A percentile compares a stretch with the other conserved stretches of the same genome.
phyloP scores from a whole-genome alignment of 2,797 vertebrate genomes.

The Taeniopygia guttata region DNA sequence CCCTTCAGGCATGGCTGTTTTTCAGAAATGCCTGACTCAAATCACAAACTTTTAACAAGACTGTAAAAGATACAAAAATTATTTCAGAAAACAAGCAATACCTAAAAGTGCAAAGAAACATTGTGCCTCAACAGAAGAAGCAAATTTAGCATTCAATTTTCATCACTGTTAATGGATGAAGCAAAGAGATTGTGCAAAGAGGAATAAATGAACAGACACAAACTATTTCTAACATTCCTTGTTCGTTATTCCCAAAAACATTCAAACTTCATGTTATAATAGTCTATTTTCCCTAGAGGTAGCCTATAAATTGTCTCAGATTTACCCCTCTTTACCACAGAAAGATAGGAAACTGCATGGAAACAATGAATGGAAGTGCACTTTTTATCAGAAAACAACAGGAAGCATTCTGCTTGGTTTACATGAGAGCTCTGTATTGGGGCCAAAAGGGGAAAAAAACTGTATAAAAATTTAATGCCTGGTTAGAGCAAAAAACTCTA shows the following conservation, averaged over 20 bases:
- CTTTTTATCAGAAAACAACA: constrained; percentile 71
- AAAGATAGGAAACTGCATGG: constrained; percentile 70
- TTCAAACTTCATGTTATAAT: constrained; percentile 6
- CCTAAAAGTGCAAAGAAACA: background rate
- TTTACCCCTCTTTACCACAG: constrained; percentile 59
- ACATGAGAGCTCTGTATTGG: constrained; percentile 34
- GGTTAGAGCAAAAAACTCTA: constrained; percentile 28
- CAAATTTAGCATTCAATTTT: background rate
- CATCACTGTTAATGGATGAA: background rate
- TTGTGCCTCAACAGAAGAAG: background rate
- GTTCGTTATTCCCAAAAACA: background rate
- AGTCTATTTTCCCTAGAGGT: constrained; percentile 53
- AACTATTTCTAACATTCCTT: background rate
- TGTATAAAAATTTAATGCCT: background rate
- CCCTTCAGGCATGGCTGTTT: background rate
- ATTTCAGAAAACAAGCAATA: background rate
- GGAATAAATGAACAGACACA: background rate
- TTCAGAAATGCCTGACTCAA: background rate
- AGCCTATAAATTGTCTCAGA: constrained; percentile 58
- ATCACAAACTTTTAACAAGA: background rate
- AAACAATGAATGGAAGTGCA: constrained; percentile 77
- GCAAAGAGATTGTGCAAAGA: background rate
- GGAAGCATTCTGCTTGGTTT: constrained; percentile 72
- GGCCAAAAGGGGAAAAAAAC: constrained; percentile 34
- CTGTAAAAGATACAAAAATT: background rate